Base-by-base conservation (phyloP, 2,888 invertebrate genomes). In the Melieria picta region DNA sequence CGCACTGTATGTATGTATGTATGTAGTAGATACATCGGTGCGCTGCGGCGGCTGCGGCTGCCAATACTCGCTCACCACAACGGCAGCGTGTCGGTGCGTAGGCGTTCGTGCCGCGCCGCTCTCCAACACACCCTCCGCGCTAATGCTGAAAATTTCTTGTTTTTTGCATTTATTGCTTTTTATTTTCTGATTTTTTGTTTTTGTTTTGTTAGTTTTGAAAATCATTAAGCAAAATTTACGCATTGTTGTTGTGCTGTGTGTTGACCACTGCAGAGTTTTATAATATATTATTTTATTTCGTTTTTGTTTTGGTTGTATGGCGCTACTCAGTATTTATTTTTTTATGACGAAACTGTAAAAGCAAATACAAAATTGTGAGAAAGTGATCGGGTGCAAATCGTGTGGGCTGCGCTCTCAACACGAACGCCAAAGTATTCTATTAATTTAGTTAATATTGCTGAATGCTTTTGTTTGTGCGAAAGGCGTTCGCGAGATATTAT, bases 291-390 rank as follows among this genome's bases (percentile, higher is more conserved):
- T 5, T 7, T 65, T 56, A 42, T 56, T 56, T 11, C 46, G 11
- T 56, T 65, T n/a, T 50, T 50, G 11, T 50, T 50, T 69, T 46
- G 64, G 9, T 58, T 66, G 42, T 45, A 30, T 30, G 30, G 30
- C 30, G 30, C 30, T 30, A 30, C 30, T 30, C 30, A 30, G 30
- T 30, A 30, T 30, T 1, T 50, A 11, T 10, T 66, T 70, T 70
- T 73, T 64, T 68, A 65, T 73, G 73, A 73, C 73, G 73, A 68
- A 65, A 71, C 66, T 62, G 56, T 42, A 58, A 65, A 71, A 72
- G 62, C 48, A 47, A 62, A 62, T 6, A 5, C 4, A 48, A 48
- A 16, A 13, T 7, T 58, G 10, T 43, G 9, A 66, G 30, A 57
- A 11, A 60, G 43, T 6, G 47, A 48, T 52, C 52, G 52, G 43